Evolutionary conservation across 2,888 invertebrate species (phyloP).

Genomic region (Spilarctia lutea): DNA sequence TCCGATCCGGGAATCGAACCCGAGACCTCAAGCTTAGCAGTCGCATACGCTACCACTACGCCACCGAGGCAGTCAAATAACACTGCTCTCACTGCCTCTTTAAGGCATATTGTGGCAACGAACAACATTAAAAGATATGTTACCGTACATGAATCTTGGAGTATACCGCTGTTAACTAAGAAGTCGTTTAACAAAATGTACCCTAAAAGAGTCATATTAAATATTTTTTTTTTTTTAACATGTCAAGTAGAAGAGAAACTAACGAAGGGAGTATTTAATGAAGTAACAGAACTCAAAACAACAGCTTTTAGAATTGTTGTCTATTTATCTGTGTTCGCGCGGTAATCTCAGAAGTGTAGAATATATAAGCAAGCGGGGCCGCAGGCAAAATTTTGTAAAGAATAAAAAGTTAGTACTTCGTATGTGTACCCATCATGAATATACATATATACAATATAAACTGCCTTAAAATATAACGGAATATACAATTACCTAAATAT

Average conservation of each 20-base stretch:
- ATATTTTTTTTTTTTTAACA: too few species aligned
- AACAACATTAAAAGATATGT: neutral
- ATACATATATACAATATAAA: constrained; percentile 20
- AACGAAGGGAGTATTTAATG: too few species aligned
- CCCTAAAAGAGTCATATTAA: neutral
- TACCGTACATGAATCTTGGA: neutral
- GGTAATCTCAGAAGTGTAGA: too few species aligned
- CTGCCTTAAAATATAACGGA: constrained; percentile 40
- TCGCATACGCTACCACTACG: too few species aligned
- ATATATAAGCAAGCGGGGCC: too few species aligned
- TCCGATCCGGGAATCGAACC: too few species aligned
- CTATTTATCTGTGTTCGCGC: too few species aligned
- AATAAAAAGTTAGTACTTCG: constrained; percentile 20
- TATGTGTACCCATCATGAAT: constrained; percentile 19
- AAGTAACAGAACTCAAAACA: too few species aligned
- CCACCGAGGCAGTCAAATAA: too few species aligned
- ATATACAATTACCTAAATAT: constrained; percentile 46
- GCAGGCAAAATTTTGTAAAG: neutral
- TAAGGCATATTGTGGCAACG: neutral
- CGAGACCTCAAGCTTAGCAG: too few species aligned
- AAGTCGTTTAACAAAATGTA: neutral
- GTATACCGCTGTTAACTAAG: neutral
- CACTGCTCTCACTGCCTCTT: neutral
- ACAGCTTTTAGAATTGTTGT: too few species aligned
- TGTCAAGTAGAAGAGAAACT: too few species aligned